Evolutionary conservation across 2,888 invertebrate species (phyloP), one percentile per base, ranked within the genome.

Genomic region (Cosmorhoe ocellata): DNA sequence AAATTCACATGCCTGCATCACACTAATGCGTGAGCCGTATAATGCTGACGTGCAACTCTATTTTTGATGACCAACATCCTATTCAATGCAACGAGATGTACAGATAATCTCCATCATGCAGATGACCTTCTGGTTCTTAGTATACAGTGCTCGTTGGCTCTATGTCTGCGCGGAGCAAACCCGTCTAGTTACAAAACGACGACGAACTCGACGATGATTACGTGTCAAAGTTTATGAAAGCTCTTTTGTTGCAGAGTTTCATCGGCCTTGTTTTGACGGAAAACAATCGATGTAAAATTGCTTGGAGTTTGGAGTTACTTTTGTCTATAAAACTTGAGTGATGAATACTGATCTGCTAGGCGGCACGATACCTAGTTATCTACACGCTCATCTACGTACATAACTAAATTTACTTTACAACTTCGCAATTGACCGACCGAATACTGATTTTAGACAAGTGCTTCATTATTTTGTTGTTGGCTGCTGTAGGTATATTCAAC

Each of bases 161-260:
- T 13, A 31, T 18, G 39, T 18, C 45, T 24, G 42, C 26, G 46
- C n/a, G 24, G 22, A 38, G 37, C 40, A 40, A 51, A 37, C 46
- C n/a, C 47, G 27, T 45, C 51, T 57, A 30, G 47, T 51, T 52
- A 51, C 58, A 58, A 59, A 59, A 56, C 59, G 59, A 56, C 59
- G 59, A 54, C 37, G 42, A 52, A 53, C 51, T 27, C 54, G 59
- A 55, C 56, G 58, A 58, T 58, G 62, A 62, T 62, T 62, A 58
- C 58, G 58, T 59, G 62, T 59, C 62, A 58, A 59, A 62, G 56
- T 62, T 58, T 52, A 58, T 51, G 54, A 58, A 39, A 56, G 56
- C 52, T 56, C 58, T 55, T 61, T 62, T 62, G 56, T 56, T 42
- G 50, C 43, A 44, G 44, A 41, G 36, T 53, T 45, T 40, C 39